Conservation (phyloP, 2,888 invertebrate species). For the Zaprionus obscuricornis region DNA sequence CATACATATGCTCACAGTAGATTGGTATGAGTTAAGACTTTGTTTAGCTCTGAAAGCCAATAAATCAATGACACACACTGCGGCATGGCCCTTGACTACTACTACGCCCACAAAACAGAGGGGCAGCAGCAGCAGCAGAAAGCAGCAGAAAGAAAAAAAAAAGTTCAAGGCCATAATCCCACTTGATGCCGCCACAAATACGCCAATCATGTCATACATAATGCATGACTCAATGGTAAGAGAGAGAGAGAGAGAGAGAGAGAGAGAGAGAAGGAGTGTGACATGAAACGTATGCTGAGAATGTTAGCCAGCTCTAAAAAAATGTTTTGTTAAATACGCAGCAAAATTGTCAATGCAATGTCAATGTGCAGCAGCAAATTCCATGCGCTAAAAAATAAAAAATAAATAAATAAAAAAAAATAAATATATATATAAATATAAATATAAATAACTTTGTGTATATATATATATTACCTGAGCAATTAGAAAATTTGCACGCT, state of each 20-base stretch:
- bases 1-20: slow-evolving; percentile 7
- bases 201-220: slow-evolving; percentile 72
- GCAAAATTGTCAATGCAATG: slow-evolving; percentile 46
- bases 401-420: neutral
- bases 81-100: slow-evolving; percentile 30
- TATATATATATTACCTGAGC: slow-evolving; percentile 11
- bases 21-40: slow-evolving; percentile 7
- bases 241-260: neutral
- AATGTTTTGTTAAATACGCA: slow-evolving; percentile 29
- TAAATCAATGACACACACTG: slow-evolving; percentile 70
- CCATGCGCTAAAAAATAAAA: too few species aligned
- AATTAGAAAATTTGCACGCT: slow-evolving; percentile 47
- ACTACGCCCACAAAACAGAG: slow-evolving; percentile 1
- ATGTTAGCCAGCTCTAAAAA: slow-evolving; percentile 3
- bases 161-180: slow-evolving; percentile 73
- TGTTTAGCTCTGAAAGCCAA: slow-evolving; percentile 61
- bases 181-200: slow-evolving; percentile 72
- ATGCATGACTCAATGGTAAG: slow-evolving; percentile 41
- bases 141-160: too few species aligned
- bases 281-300: neutral
- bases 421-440: neutral
- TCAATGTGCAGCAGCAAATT: slow-evolving; percentile 38
- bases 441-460: neutral
- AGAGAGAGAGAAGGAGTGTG: neutral
- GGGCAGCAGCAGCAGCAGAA: neutral